Base-by-base conservation (phyloP, 1,140 invertebrate species). In the Dendrolimus punctatus region DNA sequence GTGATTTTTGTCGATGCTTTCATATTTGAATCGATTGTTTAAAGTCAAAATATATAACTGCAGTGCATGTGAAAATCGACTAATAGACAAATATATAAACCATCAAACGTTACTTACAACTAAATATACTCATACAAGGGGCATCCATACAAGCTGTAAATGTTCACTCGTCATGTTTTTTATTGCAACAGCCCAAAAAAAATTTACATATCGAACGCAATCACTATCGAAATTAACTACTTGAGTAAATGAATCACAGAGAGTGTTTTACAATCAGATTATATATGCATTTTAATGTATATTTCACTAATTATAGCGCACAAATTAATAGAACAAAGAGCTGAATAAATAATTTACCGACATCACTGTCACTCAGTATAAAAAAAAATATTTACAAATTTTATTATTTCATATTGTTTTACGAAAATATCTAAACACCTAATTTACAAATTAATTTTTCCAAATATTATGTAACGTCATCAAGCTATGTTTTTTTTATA, bases 181-280 rank as follows among this genome's bases (percentile, higher is more conserved):
- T 80, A 83, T 83, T 83, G 80, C 80, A 83, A 78, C 80, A 66
- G 72, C 80, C 80, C 80, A 80, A 78, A 75, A 73, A n/a, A 23
- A 23, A 23, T 23, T 23, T 72, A 65, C 66, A 74, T 61, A 70
- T 61, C 58, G 46, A 59, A 59, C 54, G 36, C 38, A 37, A 5
- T 46, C 64, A 60, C 59, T 50, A 60, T 53, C 52, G 60, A 39
- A 52, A 58, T 64, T 53, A 67, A 50, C 57, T 58, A 49, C 49
- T 36, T 37, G 5, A 54, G 63, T 65, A 62, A 68, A 60, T 65
- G 63, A 57, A 59, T 52, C 49, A 40, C 53, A 50, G 49, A 51
- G 51, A 53, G 9, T 9, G 44, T 23, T 23, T 2, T 23, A 23
- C 23, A 23, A 23, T 23, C 23, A 23, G 23, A 23, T 23, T 23